Evolutionary conservation across 2,888 invertebrate species (phyloP).

Genomic region (Eledona agricola): DNA sequence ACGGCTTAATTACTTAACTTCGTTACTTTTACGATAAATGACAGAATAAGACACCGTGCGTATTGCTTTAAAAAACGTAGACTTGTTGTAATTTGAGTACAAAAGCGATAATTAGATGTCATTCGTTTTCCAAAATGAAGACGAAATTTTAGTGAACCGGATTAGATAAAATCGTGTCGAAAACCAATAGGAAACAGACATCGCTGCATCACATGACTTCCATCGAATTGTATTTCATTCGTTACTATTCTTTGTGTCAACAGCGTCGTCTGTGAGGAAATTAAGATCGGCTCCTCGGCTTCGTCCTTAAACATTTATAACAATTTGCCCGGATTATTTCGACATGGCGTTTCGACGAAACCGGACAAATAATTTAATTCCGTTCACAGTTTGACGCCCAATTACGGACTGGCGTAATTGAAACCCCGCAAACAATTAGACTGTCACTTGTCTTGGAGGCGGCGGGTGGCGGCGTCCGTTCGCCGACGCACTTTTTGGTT

Average conservation of each 20-base stretch:
- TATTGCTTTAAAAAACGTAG: too few species aligned
- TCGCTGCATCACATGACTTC: conserved; percentile 1
- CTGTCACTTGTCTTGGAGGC: conserved; percentile 60
- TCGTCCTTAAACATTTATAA: conserved; percentile 38
- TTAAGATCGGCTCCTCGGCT: conserved; percentile 2
- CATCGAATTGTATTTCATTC: not conserved
- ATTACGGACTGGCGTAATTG: conserved; percentile 60
- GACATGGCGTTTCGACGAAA: conserved; percentile 49
- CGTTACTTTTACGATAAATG: too few species aligned
- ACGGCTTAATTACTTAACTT: too few species aligned
- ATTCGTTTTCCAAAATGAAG: too few species aligned
- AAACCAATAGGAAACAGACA: not conserved
- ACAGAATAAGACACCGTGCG: too few species aligned
- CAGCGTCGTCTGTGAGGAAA: conserved; percentile 4
- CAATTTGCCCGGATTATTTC: conserved; percentile 48
- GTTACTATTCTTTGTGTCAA: conserved; percentile 4
- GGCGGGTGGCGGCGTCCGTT: conserved; percentile 55
- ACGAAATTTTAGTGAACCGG: not conserved
- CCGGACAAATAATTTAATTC: conserved; percentile 62
- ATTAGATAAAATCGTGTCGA: too few species aligned
- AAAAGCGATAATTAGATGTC: too few species aligned
- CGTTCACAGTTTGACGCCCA: conserved; percentile 62
- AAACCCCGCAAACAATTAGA: conserved; percentile 62
- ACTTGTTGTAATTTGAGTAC: too few species aligned
- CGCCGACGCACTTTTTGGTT: conserved; percentile 22